A percentile compares a stretch with the other conserved stretches of the same genome.
Conservation (phyloP, 2,888 invertebrate genomes). For the Muscina levida region DNA sequence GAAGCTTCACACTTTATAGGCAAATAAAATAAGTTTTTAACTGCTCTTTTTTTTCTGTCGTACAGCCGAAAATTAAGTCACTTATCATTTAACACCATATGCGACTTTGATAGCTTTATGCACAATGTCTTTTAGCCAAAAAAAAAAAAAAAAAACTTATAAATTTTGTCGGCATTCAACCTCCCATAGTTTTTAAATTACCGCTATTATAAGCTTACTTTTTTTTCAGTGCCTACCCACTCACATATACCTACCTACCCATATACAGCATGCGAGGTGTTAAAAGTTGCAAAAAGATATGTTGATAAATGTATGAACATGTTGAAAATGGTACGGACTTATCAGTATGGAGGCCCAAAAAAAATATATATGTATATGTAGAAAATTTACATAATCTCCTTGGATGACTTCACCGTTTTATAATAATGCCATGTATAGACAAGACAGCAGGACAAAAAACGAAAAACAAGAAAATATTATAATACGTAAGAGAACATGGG, state of each 20-base stretch:
- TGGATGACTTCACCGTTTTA: slow-evolving; percentile 61
- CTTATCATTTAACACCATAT: slow-evolving; percentile 51
- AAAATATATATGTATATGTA: neutral
- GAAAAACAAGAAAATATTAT: slow-evolving; percentile 57
- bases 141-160: too few relatives aligned
- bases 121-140: slow-evolving; percentile 31
- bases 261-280: slow-evolving; percentile 43
- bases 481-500: slow-evolving; percentile 15
- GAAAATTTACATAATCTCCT: slow-evolving; percentile 63
- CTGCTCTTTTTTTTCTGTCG: neutral
- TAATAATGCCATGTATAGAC: slow-evolving; percentile 49
- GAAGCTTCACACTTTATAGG: neutral
- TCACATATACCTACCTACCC: slow-evolving; percentile 4
- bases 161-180: slow-evolving; percentile 40
- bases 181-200: slow-evolving; percentile 62
- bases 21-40: slow-evolving; percentile 7
- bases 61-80: slow-evolving; percentile 44
- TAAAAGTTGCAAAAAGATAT: slow-evolving; percentile 31
- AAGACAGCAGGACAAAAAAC: slow-evolving; percentile 38
- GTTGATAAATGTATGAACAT: neutral
- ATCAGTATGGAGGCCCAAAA: slow-evolving; percentile 20
- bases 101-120: slow-evolving; percentile 35
- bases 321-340: slow-evolving; percentile 35
- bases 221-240: neutral
- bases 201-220: slow-evolving; percentile 43